These are phyloP conservation scores for Hippoglossus hippoglossus DNA, from an alignment of 2,797 vertebrate species.

Conservation along the genomic window DNA sequence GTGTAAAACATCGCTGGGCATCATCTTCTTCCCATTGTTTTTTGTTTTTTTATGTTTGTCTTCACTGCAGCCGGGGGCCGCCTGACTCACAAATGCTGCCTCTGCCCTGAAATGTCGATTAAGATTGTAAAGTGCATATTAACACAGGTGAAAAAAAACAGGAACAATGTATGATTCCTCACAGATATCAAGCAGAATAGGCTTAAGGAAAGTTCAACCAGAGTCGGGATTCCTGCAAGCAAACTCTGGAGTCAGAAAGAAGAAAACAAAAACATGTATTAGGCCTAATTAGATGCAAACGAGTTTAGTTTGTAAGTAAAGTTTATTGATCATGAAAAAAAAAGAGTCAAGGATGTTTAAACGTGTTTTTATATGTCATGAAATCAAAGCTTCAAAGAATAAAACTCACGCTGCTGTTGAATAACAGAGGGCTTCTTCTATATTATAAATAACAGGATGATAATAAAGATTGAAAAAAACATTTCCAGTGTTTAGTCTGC, in stretches of 20 bases:
- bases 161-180: neutral
- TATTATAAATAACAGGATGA: conserved; percentile 4
- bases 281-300: neutral
- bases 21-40: conserved; percentile 22
- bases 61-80: neutral
- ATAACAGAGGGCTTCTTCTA: neutral
- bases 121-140: neutral
- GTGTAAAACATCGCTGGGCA: conserved; percentile 43
- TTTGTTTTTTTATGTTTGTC: conserved; percentile 11
- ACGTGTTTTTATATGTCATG: neutral
- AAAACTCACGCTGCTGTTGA: neutral
- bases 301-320: neutral
- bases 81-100: conserved; percentile 2
- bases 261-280: neutral
- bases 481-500: conserved; percentile 17
- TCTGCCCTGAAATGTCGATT: conserved; percentile 8
- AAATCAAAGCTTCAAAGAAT: neutral
- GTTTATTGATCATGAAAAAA: neutral
- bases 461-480: conserved; percentile 9
- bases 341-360: neutral
- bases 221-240: neutral
- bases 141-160: conserved; percentile 1
- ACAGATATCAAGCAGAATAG: too few relatives aligned
- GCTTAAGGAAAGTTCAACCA: neutral
- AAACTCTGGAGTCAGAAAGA: neutral